Conservation (phyloP, 2,113 vertebrate species). For the Monopterus albus region DNA sequence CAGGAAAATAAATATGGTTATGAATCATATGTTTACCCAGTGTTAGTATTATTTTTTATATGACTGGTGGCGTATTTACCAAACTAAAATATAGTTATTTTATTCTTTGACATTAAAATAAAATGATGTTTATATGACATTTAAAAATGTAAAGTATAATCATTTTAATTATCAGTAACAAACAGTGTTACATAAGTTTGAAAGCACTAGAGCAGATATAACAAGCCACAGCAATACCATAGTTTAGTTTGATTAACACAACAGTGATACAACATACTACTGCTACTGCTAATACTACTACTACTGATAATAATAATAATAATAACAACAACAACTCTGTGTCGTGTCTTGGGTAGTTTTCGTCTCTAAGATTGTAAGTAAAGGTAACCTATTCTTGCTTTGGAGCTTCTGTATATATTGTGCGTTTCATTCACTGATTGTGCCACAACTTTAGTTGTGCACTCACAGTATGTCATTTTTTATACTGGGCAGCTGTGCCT, state of each 20-base stretch:
- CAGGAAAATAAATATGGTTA: background rate
- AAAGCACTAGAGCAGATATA: too few species aligned
- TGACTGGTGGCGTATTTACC: too few species aligned
- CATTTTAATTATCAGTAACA: too few species aligned
- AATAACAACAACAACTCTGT: too few species aligned
- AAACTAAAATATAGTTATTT: background rate
- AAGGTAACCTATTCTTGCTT: background rate
- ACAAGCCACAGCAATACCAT: too few species aligned
- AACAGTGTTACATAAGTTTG: too few species aligned
- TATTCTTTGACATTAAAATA: background rate
- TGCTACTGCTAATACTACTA: too few species aligned
- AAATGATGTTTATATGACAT: background rate
- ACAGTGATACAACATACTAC: too few species aligned
- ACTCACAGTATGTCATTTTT: background rate
- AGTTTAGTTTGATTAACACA: background rate
- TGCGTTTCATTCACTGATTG: constrained; percentile 1
- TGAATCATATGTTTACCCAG: constrained; percentile 10
- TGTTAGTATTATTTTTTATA: background rate
- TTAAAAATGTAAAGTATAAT: background rate
- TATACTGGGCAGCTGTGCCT: background rate
- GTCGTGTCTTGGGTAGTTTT: background rate
- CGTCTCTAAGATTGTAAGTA: background rate
- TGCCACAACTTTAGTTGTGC: background rate
- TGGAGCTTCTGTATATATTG: background rate
- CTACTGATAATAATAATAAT: too few species aligned